These are phyloP conservation scores for Andricus grossulariae DNA, from an alignment of 1,140 invertebrate genomes.

Conservation along the genomic window DNA sequence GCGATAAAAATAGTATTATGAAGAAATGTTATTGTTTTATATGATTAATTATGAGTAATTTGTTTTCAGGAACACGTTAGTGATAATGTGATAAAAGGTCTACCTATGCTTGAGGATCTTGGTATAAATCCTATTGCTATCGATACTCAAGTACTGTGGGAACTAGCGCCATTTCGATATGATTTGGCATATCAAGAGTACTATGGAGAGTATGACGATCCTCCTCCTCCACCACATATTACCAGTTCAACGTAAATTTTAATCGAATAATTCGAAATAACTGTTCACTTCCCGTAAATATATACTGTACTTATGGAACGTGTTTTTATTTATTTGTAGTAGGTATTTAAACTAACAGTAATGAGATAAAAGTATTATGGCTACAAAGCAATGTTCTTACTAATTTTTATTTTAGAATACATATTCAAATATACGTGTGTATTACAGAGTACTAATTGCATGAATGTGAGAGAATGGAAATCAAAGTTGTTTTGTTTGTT, in stretches of 20 bases:
- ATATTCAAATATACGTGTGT: too few relatives aligned
- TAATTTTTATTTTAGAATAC: too few relatives aligned
- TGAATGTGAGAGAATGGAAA: too few relatives aligned
- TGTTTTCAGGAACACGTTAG: constrained; percentile 83
- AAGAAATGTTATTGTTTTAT: neutral
- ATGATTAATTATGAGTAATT: constrained; percentile 36
- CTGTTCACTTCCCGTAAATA: neutral
- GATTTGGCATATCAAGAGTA: constrained; percentile 84
- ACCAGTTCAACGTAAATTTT: neutral
- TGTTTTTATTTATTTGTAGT: neutral
- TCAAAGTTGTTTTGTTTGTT: too few relatives aligned
- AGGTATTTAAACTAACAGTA: too few relatives aligned
- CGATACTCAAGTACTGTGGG: constrained; percentile 87
- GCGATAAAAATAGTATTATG: too few relatives aligned
- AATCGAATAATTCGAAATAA: neutral
- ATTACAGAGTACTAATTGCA: too few relatives aligned
- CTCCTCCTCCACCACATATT: constrained; percentile 39
- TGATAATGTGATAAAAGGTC: constrained; percentile 80
- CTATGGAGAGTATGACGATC: constrained; percentile 83
- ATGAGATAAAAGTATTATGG: too few relatives aligned
- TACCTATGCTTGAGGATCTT: constrained; percentile 91
- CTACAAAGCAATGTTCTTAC: too few relatives aligned
- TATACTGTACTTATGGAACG: neutral
- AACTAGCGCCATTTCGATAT: constrained; percentile 81
- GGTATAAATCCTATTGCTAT: constrained; percentile 85